A percentile compares a stretch with the other conserved stretches of the same genome.
Evolutionary conservation across 2,888 invertebrate genomes (phyloP).

Genomic region (Yponomeuta malinellus): DNA sequence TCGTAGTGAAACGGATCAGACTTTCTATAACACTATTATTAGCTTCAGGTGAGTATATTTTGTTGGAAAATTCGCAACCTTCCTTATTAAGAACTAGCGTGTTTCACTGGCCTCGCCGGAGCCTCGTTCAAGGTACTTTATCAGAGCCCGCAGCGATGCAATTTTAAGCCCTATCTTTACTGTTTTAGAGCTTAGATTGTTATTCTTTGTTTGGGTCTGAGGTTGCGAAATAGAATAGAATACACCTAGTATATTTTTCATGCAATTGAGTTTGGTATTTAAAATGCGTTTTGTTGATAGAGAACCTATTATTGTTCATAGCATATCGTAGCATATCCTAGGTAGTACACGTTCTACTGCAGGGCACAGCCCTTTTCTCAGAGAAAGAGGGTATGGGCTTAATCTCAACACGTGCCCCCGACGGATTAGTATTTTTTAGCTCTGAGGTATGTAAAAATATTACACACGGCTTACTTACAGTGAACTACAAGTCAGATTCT

Average conservation of each 20-base stretch:
- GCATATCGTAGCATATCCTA: too few relatives aligned
- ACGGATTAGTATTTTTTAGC: too few relatives aligned
- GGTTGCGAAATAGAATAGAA: neutral
- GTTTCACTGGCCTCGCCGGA: constrained; percentile 49
- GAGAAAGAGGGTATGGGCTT: too few relatives aligned
- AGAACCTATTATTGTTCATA: too few relatives aligned
- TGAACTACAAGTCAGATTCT: too few relatives aligned
- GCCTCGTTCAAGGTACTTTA: constrained; percentile 59
- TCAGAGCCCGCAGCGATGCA: constrained; percentile 26
- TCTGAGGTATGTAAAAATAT: too few relatives aligned
- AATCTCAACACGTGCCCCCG: too few relatives aligned
- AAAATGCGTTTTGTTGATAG: neutral
- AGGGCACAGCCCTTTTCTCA: too few relatives aligned
- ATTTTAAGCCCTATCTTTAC: constrained; percentile 4
- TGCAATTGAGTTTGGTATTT: neutral
- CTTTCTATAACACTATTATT: neutral
- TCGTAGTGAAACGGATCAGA: too few relatives aligned
- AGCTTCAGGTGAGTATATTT: neutral
- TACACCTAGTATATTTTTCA: neutral
- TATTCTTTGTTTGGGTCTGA: neutral
- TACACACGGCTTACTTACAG: too few relatives aligned
- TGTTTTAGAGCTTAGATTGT: neutral
- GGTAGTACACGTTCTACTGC: too few relatives aligned
- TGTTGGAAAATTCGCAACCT: constrained; percentile 35
- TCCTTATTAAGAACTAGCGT: constrained; percentile 33